Evolutionary conservation across 2,113 vertebrate species (phyloP), one percentile per base, ranked within the genome.

Genomic region (Turnix velox): DNA sequence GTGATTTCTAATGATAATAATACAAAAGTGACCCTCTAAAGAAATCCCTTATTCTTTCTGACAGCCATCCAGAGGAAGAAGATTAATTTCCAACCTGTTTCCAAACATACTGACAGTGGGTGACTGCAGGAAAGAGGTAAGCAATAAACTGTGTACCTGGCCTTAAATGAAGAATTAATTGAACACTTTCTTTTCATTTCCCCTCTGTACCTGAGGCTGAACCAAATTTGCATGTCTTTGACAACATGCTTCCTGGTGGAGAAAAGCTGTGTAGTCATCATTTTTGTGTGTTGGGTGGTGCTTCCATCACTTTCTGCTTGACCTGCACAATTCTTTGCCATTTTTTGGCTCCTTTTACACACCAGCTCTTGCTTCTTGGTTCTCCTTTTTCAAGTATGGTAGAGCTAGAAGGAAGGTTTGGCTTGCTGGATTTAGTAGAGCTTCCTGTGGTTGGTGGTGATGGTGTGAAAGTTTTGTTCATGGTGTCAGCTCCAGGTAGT

Each of bases 161-260:
- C 63, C 39, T 46, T 73, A 67, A 81, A 33, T 22, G 67, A 95
- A 75, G 71, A 96, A 95, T 93, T 96, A 96, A 97, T 95, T 85
- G 68, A 69, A 82, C 85, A 55, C 73, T 84, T 94, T 75, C 28
- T 84, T 80, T 88, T 84, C 7, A 87, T 84, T 81, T 45, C 45
- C 27, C 18, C 5, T 14, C 18, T 6, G 40, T 30, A 35, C 35
- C 45, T 2, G 1, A 15, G 35, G 3, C 46, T 35, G 42, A 86
- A 46, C 45, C 33, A n/a, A 62, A 33, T 55, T 35, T 37, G 20
- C 24, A n/a, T 62, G n/a, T 61, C 39, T 40, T 4, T 19, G n/a
- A 28, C 39, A 35, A 2, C 1, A 13, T 14, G 13, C 39, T 46
- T 84, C 35, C 55, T 3, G 0, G 27, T 10, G 23, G 31, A 67